Base-by-base conservation (phyloP, 2,113 vertebrate species). In the Poeciliopsis prolifica region DNA sequence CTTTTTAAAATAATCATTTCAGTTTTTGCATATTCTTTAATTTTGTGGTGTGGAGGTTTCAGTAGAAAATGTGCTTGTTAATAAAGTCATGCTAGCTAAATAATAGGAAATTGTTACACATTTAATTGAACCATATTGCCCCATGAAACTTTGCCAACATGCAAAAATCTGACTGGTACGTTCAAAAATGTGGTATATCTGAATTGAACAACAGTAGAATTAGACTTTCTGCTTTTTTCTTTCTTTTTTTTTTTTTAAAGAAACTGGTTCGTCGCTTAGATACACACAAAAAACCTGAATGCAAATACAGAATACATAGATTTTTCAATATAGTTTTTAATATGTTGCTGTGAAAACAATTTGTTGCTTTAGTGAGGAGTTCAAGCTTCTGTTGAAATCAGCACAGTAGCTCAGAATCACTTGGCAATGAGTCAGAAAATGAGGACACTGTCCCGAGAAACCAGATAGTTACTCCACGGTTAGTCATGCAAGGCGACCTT, bases 401-500 rank as follows among this genome's bases (percentile, higher is more conserved):
- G 10, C n/a, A 1, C 40, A 19, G 0, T 5, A n/a, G 19, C 63
- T 70, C 60, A 65, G 33, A 71, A 70, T 79, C 82, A 81, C 51
- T 64, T 28, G 73, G 30, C 73, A 62, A 63, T 83, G 75, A 85
- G 61, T 85, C 87, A 88, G 6, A 65, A 37, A 51, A 28, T 51
- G 40, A 42, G 44, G 66, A 79, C 14, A 48, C 29, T 3, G 72
- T 70, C 68, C 35, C 62, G 51, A 37, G 64, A 80, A 70, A 61
- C 69, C 51, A 28, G 35, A 61, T 24, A 40, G 65, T 51, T 28
- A 62, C 30, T 33, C 54, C 33, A 30, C 62, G 33, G 44, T 75
- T 68, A 28, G 35, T 12, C 30, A 65, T n/a, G 26, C n/a, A 26
- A 58, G 24, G 64, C 3, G 7, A 1, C 37, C 58, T 64, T 42